phyloP scores from a whole-genome alignment of 2,113 vertebrate genomes.

The Eurypyga helias region DNA sequence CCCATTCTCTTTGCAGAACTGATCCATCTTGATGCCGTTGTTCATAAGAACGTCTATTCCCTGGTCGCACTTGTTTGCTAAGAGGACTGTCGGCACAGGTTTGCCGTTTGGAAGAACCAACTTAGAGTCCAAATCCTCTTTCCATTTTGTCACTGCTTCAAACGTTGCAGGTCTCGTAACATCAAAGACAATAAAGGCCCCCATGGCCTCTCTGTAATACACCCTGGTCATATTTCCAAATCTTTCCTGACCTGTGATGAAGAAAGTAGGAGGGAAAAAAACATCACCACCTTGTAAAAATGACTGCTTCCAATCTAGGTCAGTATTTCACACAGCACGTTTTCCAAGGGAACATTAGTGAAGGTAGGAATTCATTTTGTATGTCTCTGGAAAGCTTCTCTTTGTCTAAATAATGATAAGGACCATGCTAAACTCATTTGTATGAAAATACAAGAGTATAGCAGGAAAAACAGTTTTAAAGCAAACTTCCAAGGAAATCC shows the following conservation, averaged over 20 bases:
- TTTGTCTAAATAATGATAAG: not conserved
- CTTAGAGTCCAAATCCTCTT: constrained; percentile 87
- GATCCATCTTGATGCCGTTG: constrained; percentile 84
- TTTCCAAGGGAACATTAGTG: not conserved
- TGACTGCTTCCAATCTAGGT: not conserved
- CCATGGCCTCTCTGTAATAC: constrained; percentile 86
- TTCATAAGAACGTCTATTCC: constrained; percentile 79
- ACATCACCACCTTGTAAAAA: not conserved
- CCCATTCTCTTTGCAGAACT: constrained; percentile 85
- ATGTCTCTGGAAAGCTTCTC: not conserved
- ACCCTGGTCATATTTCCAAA: constrained; percentile 89
- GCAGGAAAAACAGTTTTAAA: not conserved
- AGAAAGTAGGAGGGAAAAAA: not conserved
- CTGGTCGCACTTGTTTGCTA: constrained; percentile 87
- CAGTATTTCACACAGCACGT: not conserved
- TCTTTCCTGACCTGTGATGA: constrained; percentile 81
- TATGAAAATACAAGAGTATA: not conserved
- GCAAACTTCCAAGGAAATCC: not conserved
- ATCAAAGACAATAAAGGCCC: constrained; percentile 86
- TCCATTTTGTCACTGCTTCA: constrained; percentile 87
- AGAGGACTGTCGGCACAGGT: constrained; percentile 80
- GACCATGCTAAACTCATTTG: not conserved
- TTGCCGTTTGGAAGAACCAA: constrained; percentile 83
- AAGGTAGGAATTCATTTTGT: not conserved
- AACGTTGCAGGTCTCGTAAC: constrained; percentile 84